Evolutionary conservation across 2,113 vertebrate genomes (phyloP).

Genomic region (Chitala chitala): DNA sequence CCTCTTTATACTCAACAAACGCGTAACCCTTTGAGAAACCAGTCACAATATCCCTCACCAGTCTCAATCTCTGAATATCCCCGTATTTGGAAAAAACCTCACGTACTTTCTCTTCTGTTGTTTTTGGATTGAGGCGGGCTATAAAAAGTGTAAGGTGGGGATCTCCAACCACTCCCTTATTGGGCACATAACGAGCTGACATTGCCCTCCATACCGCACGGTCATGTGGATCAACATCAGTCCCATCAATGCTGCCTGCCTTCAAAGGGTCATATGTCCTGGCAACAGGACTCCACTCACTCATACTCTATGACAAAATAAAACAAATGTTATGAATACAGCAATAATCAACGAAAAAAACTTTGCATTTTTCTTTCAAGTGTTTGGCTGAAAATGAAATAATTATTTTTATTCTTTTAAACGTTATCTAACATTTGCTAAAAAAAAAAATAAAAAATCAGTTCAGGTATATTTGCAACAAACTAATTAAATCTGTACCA

Average conservation of each 20-base stretch:
- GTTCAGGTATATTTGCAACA: too few relatives aligned
- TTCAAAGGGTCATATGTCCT: constrained; percentile 87
- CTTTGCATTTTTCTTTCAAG: too few relatives aligned
- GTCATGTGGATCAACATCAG: constrained; percentile 90
- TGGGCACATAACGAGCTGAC: constrained; percentile 77
- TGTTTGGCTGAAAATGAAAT: too few relatives aligned
- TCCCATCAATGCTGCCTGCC: constrained; percentile 94
- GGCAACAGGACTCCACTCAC: constrained; percentile 84
- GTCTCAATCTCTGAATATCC: constrained; percentile 76
- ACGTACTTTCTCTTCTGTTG: constrained; percentile 80
- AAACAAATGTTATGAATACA: too few relatives aligned
- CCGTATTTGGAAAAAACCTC: constrained; percentile 86
- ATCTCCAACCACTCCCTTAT: constrained; percentile 81
- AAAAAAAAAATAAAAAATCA: too few relatives aligned
- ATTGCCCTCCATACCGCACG: constrained; percentile 87
- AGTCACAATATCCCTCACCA: constrained; percentile 86
- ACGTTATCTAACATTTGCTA: too few relatives aligned
- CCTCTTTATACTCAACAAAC: constrained; percentile 88
- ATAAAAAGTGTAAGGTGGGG: constrained; percentile 86
- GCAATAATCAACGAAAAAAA: too few relatives aligned
- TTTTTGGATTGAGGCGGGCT: constrained; percentile 80
- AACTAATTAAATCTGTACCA: too few relatives aligned
- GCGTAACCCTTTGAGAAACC: constrained; percentile 90
- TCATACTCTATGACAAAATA: constrained; percentile 58
- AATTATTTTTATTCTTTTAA: too few relatives aligned